Conservation (phyloP, 2,888 invertebrate species). For the Diaphora mendica region DNA sequence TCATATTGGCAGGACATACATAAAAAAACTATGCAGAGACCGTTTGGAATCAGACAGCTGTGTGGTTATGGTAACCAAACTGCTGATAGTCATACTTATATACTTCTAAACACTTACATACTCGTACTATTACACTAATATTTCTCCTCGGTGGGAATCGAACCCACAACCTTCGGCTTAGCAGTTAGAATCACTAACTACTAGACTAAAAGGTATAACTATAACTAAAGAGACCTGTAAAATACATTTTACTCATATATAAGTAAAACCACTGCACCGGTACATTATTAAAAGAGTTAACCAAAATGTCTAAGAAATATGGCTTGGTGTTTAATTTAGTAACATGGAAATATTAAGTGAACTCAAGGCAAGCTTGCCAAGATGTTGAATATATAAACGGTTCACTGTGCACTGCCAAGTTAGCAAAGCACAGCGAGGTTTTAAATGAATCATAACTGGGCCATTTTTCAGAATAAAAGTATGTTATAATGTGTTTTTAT, state of each 20-base stretch:
- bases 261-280: not conserved
- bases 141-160: too few relatives aligned
- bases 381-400: constrained; percentile 21
- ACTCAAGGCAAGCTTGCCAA: constrained; percentile 16
- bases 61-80: too few relatives aligned
- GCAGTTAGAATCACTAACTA: too few relatives aligned
- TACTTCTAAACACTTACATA: too few relatives aligned
- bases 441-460: constrained; percentile 17
- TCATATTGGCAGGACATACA: too few relatives aligned
- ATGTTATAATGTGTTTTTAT: constrained; percentile 1
- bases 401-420: constrained; percentile 10
- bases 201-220: too few relatives aligned
- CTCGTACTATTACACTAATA: too few relatives aligned
- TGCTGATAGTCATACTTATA: too few relatives aligned
- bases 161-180: too few relatives aligned
- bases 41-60: too few relatives aligned
- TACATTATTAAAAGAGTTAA: not conserved
- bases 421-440: not conserved
- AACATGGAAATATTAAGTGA: constrained; percentile 14
- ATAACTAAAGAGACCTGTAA: not conserved
- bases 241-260: not conserved
- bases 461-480: constrained; percentile 7
- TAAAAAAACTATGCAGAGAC: too few relatives aligned
- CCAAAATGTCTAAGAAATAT: not conserved
- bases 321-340: not conserved